Base-by-base conservation (phyloP, 2,888 invertebrate genomes). In the Tromatobia lineatoria region DNA sequence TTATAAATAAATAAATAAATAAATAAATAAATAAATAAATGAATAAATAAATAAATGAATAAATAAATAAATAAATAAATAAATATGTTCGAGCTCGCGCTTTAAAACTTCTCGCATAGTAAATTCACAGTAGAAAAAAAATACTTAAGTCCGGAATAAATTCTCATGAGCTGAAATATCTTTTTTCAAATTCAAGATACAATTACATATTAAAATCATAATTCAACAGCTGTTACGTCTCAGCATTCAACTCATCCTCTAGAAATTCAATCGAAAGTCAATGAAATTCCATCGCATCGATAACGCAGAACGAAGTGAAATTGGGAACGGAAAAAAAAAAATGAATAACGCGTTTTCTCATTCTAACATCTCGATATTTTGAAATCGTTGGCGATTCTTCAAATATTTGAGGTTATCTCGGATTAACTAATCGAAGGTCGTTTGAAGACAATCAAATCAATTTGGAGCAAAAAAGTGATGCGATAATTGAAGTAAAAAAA, bases 321-420 rank as follows among this genome's bases (percentile, higher is more conserved):
- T 6, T n/a, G 2, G 3, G 2, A 13, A 29, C 13, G 0, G 2
- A 23, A 23, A 6, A 0, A 34, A 59, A 29, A 34, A 8, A 8
- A 0, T 7, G 8, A n/a, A 7, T 2, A 8, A 59, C 4, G 29
- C 13, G 29, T 29, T 59, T 57, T 29, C 6, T 4, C 3, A 3
- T 1, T 25, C n/a, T n/a, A 13, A 29, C n/a, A 1, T 23, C 23
- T 34, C 18, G 3, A n/a, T 34, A n/a, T 7, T n/a, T 7, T n/a
- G 0, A n/a, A 29, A 3, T 61, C 61, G n/a, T 6, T 34, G 18
- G 6, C n/a, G 50, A 47, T 8, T 34, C 10, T 61, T 61, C 18
- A 10, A 18, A 29, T 20, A 29, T 61, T 34, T n/a, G n/a, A 61
- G 69, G 69, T 69, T 69, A 69, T 29, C 42, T 69, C 18, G 4